Evolutionary conservation across 1,140 invertebrate species (phyloP), one percentile per base, ranked within the genome.

Genomic region (Cotesia vestalis): DNA sequence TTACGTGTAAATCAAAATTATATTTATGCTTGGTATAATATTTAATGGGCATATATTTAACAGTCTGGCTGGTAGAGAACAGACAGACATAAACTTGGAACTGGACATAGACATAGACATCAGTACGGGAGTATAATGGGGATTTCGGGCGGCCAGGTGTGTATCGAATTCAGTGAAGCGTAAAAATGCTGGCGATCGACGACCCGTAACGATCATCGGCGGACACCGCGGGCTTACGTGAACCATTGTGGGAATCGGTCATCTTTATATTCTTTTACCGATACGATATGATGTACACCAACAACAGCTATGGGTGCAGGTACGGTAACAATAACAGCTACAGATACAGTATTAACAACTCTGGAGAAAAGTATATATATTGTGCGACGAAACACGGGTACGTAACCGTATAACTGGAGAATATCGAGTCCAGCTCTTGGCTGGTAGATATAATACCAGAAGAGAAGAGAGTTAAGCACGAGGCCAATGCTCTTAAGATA

Each of bases 201-300:
- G 69, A 71, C 69, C 69, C 69, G 69, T 71, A 71, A 71, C 69
- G 69, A 71, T 71, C 51, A 46, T 66, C 62, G 61, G 64, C 61
- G 61, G 57, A 64, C 51, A 34, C 55, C 62, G 61, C 38, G 61
- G 61, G 53, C 14, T 46, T 34, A 66, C 46, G 34, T 60, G 57
- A 69, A 59, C 53, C 38, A 60, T 69, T 69, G 67, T 69, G 67
- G 67, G 67, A 69, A 69, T 69, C 38, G 57, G 67, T 69, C 67
- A 69, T 69, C 52, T 60, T 52, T 69, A 38, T 59, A 69, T 60
- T 61, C 69, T 61, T 53, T 63, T 27, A 35, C 66, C 66, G 53
- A 67, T 35, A 53, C 46, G 46, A 14, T 51, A 38, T 55, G 12
- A 8, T 8, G 53, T 59, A 59, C 17, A 59, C 20, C 53, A 55